Conservation (phyloP, 2,888 invertebrate species). For the Mythimna impura region DNA sequence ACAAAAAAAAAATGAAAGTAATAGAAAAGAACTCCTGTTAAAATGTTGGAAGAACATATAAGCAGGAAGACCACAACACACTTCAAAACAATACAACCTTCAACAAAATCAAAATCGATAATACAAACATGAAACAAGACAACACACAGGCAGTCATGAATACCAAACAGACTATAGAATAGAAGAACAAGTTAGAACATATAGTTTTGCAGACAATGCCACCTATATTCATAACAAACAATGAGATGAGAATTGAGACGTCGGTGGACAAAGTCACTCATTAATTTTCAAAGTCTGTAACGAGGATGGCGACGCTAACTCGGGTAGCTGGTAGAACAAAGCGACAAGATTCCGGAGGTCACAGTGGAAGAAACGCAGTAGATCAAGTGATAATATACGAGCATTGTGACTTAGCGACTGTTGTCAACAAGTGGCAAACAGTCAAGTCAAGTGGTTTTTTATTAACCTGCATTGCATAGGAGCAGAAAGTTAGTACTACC, state of each 20-base stretch:
- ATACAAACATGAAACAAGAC: slow-evolving; percentile 61
- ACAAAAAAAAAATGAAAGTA: too few species aligned
- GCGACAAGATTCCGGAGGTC: slow-evolving; percentile 53
- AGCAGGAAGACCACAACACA: slow-evolving; percentile 11
- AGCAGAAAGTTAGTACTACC: too few species aligned
- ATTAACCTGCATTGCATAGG: too few species aligned
- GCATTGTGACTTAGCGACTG: neutral
- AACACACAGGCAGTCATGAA: slow-evolving; percentile 63
- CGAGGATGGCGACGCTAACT: slow-evolving; percentile 74
- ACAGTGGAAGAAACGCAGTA: slow-evolving; percentile 52
- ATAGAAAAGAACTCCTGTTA: neutral
- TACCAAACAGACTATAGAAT: slow-evolving; percentile 62
- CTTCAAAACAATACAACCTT: slow-evolving; percentile 47
- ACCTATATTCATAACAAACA: slow-evolving; percentile 74
- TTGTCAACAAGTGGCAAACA: too few species aligned
- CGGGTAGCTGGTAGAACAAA: slow-evolving; percentile 71
- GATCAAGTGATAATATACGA: slow-evolving; percentile 17
- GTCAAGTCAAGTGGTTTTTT: too few species aligned
- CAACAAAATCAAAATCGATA: slow-evolving; percentile 59
- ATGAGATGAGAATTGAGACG: slow-evolving; percentile 77
- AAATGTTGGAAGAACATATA: neutral
- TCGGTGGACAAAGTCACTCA: slow-evolving; percentile 80
- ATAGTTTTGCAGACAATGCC: slow-evolving; percentile 66
- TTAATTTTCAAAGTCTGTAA: slow-evolving; percentile 86
- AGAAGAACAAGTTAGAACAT: slow-evolving; percentile 57